phyloP scores from a whole-genome alignment of 2,888 invertebrate species.

The Ornithoptera alexandrae region DNA sequence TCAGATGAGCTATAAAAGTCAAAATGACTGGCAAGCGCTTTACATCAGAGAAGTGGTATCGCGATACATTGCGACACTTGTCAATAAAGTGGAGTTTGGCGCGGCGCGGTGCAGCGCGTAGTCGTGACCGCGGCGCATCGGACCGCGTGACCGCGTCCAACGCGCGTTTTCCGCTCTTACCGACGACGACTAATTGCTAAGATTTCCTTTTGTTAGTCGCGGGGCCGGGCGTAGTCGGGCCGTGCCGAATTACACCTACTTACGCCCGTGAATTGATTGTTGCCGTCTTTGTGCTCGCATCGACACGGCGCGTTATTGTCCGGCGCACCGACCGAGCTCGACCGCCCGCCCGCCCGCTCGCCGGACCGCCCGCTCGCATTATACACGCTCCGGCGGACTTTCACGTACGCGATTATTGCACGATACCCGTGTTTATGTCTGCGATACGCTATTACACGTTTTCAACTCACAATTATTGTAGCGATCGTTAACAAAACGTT shows the following conservation, averaged over 20 bases:
- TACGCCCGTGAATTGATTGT: constrained; percentile 77
- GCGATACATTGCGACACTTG: constrained; percentile 4
- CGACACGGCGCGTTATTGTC: constrained; percentile 77
- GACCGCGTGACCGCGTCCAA: constrained; percentile 75
- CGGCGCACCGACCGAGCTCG: constrained; percentile 49
- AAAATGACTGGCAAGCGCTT: background rate
- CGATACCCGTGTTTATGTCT: constrained; percentile 65
- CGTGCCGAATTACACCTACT: constrained; percentile 78
- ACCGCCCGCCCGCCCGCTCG: constrained; percentile 70
- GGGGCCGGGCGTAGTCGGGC: constrained; percentile 72
- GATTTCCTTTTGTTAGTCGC: constrained; percentile 80
- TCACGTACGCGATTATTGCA: constrained; percentile 70
- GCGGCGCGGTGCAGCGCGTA: constrained; percentile 42
- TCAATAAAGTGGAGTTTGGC: constrained; percentile 41
- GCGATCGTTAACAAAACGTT: background rate
- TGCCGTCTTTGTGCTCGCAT: constrained; percentile 77
- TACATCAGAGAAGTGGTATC: background rate
- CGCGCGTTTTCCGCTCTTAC: constrained; percentile 79
- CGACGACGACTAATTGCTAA: constrained; percentile 80
- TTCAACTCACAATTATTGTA: constrained; percentile 7
- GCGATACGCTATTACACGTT: constrained; percentile 30
- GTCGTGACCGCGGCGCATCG: constrained; percentile 49
- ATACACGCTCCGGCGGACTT: constrained; percentile 73
- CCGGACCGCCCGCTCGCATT: constrained; percentile 46
- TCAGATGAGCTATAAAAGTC: background rate